phyloP scores from a whole-genome alignment of 2,797 vertebrate genomes.

The Onychomys torridus region DNA sequence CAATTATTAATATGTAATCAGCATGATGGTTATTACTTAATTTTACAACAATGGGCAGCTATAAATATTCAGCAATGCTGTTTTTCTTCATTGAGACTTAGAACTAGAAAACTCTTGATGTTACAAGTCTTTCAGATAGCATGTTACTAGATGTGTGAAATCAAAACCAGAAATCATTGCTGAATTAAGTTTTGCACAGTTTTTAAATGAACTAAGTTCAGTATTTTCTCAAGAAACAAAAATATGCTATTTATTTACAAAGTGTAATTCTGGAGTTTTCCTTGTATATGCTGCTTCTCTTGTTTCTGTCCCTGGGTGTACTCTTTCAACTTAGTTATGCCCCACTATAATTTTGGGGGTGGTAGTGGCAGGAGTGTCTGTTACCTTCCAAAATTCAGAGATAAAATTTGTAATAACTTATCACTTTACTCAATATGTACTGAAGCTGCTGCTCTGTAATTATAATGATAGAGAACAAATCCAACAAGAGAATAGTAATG shows the following conservation, averaged over 20 bases:
- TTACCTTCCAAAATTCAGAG: neutral
- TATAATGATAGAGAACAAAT: neutral
- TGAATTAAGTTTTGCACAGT: neutral
- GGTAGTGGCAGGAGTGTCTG: neutral
- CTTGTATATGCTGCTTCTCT: neutral
- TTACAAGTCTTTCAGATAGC: neutral
- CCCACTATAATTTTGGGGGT: neutral
- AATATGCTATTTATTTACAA: neutral
- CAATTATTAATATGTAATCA: neutral
- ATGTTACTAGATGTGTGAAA: neutral
- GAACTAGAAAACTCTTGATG: neutral
- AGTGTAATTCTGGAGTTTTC: neutral
- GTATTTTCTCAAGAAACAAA: neutral
- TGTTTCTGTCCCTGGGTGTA: neutral
- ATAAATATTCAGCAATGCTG: neutral
- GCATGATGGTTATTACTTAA: conserved; percentile 13
- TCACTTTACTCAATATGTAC: neutral
- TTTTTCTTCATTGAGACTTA: neutral
- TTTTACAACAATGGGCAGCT: neutral
- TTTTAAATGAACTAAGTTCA: neutral
- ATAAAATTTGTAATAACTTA: neutral
- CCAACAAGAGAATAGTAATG: neutral
- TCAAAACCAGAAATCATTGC: neutral
- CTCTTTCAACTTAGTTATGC: neutral
- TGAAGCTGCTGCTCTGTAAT: neutral